Conservation (phyloP, 2,888 invertebrate genomes). For the Plagodis dolabraria region DNA sequence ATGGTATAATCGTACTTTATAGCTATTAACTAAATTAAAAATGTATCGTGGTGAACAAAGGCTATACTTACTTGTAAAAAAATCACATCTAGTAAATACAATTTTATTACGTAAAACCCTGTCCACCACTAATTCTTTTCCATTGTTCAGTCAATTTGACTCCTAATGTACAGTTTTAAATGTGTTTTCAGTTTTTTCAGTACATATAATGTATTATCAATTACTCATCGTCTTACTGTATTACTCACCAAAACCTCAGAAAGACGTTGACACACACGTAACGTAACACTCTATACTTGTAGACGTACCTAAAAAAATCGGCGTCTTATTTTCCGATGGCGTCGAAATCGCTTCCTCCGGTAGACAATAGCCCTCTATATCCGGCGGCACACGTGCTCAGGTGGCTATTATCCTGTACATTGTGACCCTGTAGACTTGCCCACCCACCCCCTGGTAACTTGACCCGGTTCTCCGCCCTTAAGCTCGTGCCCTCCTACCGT, state of each 20-base stretch:
- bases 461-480: conserved; percentile 77
- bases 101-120: too few relatives aligned
- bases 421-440: conserved; percentile 54
- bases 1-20: too few relatives aligned
- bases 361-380: conserved; percentile 79
- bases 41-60: too few relatives aligned
- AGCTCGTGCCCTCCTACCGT: conserved; percentile 78
- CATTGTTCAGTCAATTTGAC: too few relatives aligned
- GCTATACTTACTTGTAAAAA: too few relatives aligned
- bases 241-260: conserved; percentile 24
- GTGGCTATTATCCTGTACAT: conserved; percentile 77
- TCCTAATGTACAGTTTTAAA: too few relatives aligned
- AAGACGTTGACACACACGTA: conserved; percentile 44
- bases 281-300: conserved; percentile 47
- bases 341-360: conserved; percentile 80
- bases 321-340: conserved; percentile 73
- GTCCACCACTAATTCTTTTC: too few relatives aligned
- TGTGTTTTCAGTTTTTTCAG: too few relatives aligned
- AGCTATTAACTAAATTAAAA: too few relatives aligned
- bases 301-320: conserved; percentile 58
- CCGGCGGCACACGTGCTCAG: conserved; percentile 84
- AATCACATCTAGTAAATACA: too few relatives aligned
- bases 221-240: background rate
- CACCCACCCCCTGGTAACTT: conserved; percentile 76
- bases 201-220: background rate